Evolutionary conservation across 2,113 vertebrate genomes (phyloP), one percentile per base, ranked within the genome.

Genomic region (Reinhardtius hippoglossoides): DNA sequence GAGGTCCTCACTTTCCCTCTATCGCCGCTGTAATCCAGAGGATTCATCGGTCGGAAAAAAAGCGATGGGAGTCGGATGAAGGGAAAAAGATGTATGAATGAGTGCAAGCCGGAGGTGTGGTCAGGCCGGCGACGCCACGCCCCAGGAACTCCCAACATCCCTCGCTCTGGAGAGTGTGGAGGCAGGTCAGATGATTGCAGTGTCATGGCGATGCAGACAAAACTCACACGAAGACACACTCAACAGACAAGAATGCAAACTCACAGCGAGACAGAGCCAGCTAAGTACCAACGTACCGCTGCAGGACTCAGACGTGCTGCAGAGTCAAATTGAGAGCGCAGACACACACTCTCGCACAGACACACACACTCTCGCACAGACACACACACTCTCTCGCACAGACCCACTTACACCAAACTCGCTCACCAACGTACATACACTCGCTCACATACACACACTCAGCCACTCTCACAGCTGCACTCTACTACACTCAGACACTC

Each of bases 101-200:
- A 74, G 58, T 69, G 40, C 24, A 65, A 83, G 86, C 59, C 0
- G 60, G 48, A 87, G 93, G 95, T 91, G 91, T 90, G 92, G 92
- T 85, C 92, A 62, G 74, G 89, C 78, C 83, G 1, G 21, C 20
- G 71, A 83, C 87, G 87, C 93, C 92, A 92, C 93, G 56, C 89
- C 91, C 91, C 88, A 83, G 93, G 91, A 84, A 92, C 92, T 90
- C 86, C 84, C 23, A 74, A 56, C 55, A 81, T 84, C 79, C 68
- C 87, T 87, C 68, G 80, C 93, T 83, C 66, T 80, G 91, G 92
- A 85, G 84, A 90, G 95, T 94, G 94, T 94, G 94, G 91, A 89
- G 85, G 93, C 23, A 56, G 93, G 95, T 96, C 96, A 96, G 96
- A 96, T 95, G 96, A 96, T 95, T 95, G 95, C 95, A 88, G 94